Base-by-base conservation (phyloP, 2,113 vertebrate genomes). In the Acrocephalus kingi region DNA sequence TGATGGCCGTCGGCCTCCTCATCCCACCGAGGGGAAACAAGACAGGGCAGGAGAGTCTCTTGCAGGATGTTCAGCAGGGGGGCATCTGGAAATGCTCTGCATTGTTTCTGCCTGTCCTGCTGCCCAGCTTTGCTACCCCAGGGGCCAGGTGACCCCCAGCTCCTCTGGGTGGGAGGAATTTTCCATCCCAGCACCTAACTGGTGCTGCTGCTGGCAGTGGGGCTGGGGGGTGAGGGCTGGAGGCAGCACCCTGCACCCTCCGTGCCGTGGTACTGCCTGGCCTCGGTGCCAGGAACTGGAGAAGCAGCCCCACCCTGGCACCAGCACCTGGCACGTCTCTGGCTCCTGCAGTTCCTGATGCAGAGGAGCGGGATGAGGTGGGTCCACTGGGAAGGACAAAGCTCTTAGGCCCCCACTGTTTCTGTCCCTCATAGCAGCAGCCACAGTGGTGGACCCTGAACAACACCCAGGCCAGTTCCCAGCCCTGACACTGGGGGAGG, bases 1-100 rank as follows among this genome's bases (percentile, higher is more conserved):
- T 0, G 4, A 14, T 46, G 25, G 5, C 15, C 0, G 0, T 31
- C 15, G 16, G 17, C 63, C 20, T 59, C 31, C 74, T 69, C 2
- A 1, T 51, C 22, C 67, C 75, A 43, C 18, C 0, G 0, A 46
- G 61, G 9, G 72, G n/a, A 37, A 84, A 23, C 21, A 16, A 5
- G 55, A 13, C 30, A 45, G n/a, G 73, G 16, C 58, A 84, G 37
- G 49, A n/a, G 13, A 16, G 11, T 11, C 27, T 12, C 33, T 9
- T 27, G 27, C 12, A 31, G 28, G 46, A 18, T 37, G 8, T 33
- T 63, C 62, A 78, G 64, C 37, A 61, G 0, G 7, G 25, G 35
- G 16, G 6, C 23, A 35, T 12, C 59, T 37, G 43, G 55, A 80
- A 72, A 51, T 30, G 13, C 7, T 59, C 25, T 49, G 46, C 12